Base-by-base conservation (phyloP, 2,888 invertebrate species). In the Eutolmus rufibarbis region DNA sequence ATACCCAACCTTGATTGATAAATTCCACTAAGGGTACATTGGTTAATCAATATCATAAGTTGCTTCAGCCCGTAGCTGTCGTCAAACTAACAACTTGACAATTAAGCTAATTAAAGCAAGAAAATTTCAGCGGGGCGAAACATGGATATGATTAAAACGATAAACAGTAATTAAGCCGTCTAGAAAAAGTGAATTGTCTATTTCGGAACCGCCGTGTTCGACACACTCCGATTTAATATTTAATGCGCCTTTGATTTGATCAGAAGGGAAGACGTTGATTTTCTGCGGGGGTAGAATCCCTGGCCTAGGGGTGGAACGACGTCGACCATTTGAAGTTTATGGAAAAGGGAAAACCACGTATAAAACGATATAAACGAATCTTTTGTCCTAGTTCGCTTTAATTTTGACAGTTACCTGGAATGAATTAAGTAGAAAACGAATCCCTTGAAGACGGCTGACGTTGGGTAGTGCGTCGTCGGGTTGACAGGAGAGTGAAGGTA, bases 371-470 rank as follows among this genome's bases (percentile, higher is more conserved):
- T 23, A 66, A 28, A 66, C 12, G 4, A 79, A 79, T 51, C 51
- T 79, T 66, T 51, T 79, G 79, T 79, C 43, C 79, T 79, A 9
- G 51, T 14, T 79, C 51, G 16, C 79, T 79, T 79, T 79, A 56
- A 46, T 56, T 37, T 78, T 23, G 23, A 66, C 66, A 66, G 66
- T 28, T 66, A 66, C 66, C 66, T 66, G 66, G 28, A 66, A 16
- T 40, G 12, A 19, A 78, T 78, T n/a, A 40, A 28, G 28, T 16
- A 46, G 31, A 28, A 66, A 66, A 66, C 9, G 23, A 23, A 66
- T 66, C 28, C 9, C 23, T 66, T 66, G 28, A 19, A 66, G 23
- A 28, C 14, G 28, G 9, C 4, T 28, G 66, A 28, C 5, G 2
- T 46, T 46, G 28, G 2, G 23, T 28, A 66, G 66, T 28, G 14